Evolutionary conservation across 2,888 invertebrate species (phyloP).

Genomic region (Schizaphis graminum): DNA sequence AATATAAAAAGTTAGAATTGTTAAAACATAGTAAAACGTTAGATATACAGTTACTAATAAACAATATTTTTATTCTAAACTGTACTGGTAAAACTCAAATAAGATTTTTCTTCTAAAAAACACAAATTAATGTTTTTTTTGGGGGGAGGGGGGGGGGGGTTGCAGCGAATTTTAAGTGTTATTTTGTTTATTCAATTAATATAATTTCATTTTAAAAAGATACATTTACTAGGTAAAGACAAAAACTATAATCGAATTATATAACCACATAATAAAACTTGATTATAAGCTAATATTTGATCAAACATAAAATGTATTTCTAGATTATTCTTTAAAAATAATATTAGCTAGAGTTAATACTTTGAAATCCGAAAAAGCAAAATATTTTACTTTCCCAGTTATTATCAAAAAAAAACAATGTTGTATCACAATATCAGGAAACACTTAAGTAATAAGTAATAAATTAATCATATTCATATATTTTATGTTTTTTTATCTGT

Average conservation of each 20-base stretch:
- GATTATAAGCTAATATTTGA: not conserved
- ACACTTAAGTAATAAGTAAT: not conserved
- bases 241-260: not conserved
- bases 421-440: not conserved
- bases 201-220: too few relatives aligned
- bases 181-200: too few relatives aligned
- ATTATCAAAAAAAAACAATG: not conserved
- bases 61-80: not conserved
- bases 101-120: not conserved
- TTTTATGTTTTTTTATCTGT: not conserved
- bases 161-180: not conserved
- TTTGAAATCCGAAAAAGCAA: not conserved
- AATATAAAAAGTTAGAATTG: not conserved
- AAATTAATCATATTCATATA: not conserved
- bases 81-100: not conserved
- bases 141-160: too few relatives aligned
- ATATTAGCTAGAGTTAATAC: not conserved
- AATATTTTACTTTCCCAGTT: not conserved
- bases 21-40: not conserved
- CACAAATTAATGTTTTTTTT: not conserved
- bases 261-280: not conserved
- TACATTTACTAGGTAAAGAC: too few relatives aligned
- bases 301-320: not conserved
- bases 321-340: not conserved
- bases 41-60: not conserved